Evolutionary conservation across 2,888 invertebrate species (phyloP).

Genomic region (Oxystoma pomonae): DNA sequence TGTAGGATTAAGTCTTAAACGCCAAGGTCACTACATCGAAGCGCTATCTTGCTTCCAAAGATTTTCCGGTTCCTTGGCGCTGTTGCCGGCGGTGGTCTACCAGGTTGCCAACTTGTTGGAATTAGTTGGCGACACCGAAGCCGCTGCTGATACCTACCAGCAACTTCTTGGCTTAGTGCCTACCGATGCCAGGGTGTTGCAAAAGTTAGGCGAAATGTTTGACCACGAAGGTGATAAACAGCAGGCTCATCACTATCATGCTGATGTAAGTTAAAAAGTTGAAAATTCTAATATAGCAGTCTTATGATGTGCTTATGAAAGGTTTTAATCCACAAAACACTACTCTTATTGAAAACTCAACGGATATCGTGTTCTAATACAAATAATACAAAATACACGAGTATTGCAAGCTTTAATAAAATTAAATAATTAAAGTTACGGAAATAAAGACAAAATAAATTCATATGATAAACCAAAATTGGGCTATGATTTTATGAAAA

Average conservation of each 20-base stretch:
- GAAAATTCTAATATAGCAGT: no score
- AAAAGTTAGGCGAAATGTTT: slow-evolving; percentile 86
- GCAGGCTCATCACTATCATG: slow-evolving; percentile 80
- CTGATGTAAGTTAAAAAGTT: slow-evolving; percentile 69
- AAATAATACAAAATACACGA: no score
- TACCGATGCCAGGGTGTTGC: slow-evolving; percentile 85
- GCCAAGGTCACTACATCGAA: slow-evolving; percentile 64
- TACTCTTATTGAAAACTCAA: no score
- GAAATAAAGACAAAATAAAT: no score
- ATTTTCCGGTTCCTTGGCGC: slow-evolving; percentile 53
- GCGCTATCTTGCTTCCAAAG: slow-evolving; percentile 78
- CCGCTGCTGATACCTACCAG: slow-evolving; percentile 63
- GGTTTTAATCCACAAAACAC: no score
- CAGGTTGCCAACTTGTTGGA: slow-evolving; percentile 79
- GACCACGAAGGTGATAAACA: slow-evolving; percentile 88
- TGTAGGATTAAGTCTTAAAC: slow-evolving; percentile 65
- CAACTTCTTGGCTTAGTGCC: slow-evolving; percentile 79
- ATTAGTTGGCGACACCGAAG: slow-evolving; percentile 57
- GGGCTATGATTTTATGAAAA: no score
- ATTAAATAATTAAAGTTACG: no score
- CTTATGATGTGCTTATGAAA: no score
- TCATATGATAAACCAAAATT: no score
- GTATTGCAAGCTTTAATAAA: no score
- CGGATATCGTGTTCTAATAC: no score
- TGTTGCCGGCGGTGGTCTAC: slow-evolving; percentile 59